Evolutionary conservation across 2,888 invertebrate genomes (phyloP).

Genomic region (Acronicta aceris): DNA sequence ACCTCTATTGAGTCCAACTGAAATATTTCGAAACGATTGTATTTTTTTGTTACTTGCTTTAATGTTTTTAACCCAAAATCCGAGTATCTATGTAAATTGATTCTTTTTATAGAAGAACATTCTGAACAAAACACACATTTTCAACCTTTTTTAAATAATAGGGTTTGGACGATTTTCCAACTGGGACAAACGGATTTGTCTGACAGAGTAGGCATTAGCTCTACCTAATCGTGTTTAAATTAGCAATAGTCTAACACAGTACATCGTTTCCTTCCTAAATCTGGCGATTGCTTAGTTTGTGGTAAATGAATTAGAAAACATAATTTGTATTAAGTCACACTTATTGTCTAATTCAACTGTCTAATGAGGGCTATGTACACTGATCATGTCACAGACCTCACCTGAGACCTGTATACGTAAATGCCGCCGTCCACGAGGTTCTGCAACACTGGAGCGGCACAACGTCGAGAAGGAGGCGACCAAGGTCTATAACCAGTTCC

Average conservation of each 20-base stretch:
- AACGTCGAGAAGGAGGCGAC: too few species aligned
- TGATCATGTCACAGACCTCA: too few species aligned
- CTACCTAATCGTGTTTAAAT: slow-evolving; percentile 44
- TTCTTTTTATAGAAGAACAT: too few species aligned
- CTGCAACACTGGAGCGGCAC: too few species aligned
- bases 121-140: too few species aligned
- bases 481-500: too few species aligned
- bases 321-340: slow-evolving; percentile 4
- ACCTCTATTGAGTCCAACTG: slow-evolving; percentile 26
- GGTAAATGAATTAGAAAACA: slow-evolving; percentile 2
- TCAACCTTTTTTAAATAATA: not conserved
- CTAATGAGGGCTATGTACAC: too few species aligned
- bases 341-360: slow-evolving; percentile 16
- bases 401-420: too few species aligned
- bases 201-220: slow-evolving; percentile 39
- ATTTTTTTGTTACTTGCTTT: too few species aligned
- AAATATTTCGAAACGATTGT: not conserved
- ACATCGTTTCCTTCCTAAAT: slow-evolving; percentile 6
- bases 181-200: slow-evolving; percentile 50
- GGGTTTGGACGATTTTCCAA: slow-evolving; percentile 38
- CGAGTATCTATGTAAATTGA: too few species aligned
- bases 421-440: too few species aligned
- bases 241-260: slow-evolving; percentile 37
- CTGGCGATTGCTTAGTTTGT: slow-evolving; percentile 12
- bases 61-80: too few species aligned